Conservation (phyloP, 2,888 invertebrate genomes). For the Harpalus rubripes region DNA sequence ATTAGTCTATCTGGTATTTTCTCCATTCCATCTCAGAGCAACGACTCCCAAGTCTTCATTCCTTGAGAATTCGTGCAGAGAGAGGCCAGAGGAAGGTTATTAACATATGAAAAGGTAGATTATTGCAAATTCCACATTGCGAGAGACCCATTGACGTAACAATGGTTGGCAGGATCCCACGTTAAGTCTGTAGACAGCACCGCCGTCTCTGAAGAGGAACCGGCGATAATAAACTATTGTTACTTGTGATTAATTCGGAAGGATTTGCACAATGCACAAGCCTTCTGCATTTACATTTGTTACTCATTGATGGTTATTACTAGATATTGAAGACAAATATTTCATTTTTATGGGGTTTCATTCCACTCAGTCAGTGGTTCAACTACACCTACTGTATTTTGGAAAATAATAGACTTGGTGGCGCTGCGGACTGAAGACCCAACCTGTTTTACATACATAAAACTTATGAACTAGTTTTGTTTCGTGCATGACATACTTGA, state of each 20-base stretch:
- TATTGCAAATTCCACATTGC: slow-evolving; percentile 59
- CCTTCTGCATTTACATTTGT: slow-evolving; percentile 49
- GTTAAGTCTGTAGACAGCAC: slow-evolving; percentile 52
- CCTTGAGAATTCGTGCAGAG: slow-evolving; percentile 15
- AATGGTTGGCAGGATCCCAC: slow-evolving; percentile 38
- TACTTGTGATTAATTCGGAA: slow-evolving; percentile 61
- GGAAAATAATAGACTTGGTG: too few relatives aligned
- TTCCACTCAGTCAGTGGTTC: too few relatives aligned
- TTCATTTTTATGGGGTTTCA: too few relatives aligned
- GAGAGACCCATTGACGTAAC: slow-evolving; percentile 48
- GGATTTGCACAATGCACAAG: slow-evolving; percentile 29
- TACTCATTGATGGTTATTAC: slow-evolving; percentile 58
- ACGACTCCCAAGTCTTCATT: not conserved
- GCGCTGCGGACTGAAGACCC: too few relatives aligned
- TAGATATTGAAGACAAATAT: too few relatives aligned
- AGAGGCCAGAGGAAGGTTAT: slow-evolving; percentile 45
- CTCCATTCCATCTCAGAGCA: not conserved
- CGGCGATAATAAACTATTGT: slow-evolving; percentile 65
- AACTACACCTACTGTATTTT: too few relatives aligned
- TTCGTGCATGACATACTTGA: too few relatives aligned
- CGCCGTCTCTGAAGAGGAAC: slow-evolving; percentile 43
- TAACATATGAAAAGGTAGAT: slow-evolving; percentile 65
- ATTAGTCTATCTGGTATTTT: not conserved
- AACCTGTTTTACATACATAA: too few relatives aligned
- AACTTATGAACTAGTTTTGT: too few relatives aligned